phyloP scores from a whole-genome alignment of 2,113 vertebrate genomes.

The Alligator mississippiensis region DNA sequence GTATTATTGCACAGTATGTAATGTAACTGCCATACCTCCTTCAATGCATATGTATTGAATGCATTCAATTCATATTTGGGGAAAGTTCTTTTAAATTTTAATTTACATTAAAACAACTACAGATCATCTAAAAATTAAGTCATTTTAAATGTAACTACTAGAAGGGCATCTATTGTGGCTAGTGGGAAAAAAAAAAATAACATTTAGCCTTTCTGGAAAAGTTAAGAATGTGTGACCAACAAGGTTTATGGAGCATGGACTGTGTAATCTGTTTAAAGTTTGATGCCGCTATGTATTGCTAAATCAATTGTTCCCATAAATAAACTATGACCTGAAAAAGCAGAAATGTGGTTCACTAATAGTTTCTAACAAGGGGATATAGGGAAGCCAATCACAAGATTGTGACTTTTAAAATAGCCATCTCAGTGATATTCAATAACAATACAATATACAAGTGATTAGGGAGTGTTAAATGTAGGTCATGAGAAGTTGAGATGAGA shows the following conservation, averaged over 20 bases:
- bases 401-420: slow-evolving; percentile 13
- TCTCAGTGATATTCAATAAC: background rate
- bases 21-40: background rate
- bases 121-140: slow-evolving; percentile 17
- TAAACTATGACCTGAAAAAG: slow-evolving; percentile 62
- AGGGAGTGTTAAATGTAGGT: background rate
- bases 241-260: slow-evolving; percentile 47
- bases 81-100: background rate
- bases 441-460: background rate
- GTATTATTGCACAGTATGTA: background rate
- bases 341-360: slow-evolving; percentile 38
- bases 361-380: slow-evolving; percentile 10
- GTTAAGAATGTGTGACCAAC: slow-evolving; percentile 45
- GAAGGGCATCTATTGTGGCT: background rate
- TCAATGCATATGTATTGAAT: background rate
- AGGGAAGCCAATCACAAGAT: background rate
- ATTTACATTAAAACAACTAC: background rate
- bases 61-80: background rate
- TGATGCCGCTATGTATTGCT: slow-evolving; percentile 45
- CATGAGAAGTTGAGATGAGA: background rate
- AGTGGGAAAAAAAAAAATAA: slow-evolving; percentile 10
- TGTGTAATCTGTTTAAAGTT: slow-evolving; percentile 58
- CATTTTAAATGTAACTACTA: slow-evolving; percentile 17
- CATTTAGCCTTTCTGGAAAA: slow-evolving; percentile 22
- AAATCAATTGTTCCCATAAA: slow-evolving; percentile 71